These are phyloP conservation scores for Coenonympha glycerion DNA, from an alignment of 2,888 invertebrate genomes.

Conservation along the genomic window DNA sequence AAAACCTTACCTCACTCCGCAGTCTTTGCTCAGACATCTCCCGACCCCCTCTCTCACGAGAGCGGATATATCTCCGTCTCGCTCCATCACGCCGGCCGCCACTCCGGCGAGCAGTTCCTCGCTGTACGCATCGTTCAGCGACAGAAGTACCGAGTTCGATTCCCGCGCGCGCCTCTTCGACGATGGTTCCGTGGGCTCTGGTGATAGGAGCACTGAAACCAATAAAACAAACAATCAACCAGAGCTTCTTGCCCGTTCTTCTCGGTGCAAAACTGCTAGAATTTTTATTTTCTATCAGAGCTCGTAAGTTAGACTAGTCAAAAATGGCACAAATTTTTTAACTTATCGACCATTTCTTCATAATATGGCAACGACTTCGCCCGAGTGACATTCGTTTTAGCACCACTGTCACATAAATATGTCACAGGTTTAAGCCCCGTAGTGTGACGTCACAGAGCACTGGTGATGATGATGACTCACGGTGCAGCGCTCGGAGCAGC, in stretches of 20 bases:
- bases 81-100: conserved; percentile 22
- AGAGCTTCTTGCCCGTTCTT: neutral
- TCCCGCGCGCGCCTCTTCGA: conserved; percentile 25
- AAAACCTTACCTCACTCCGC: conserved; percentile 31
- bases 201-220: conserved; percentile 18
- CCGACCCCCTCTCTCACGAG: conserved; percentile 15
- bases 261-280: no score
- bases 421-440: no score
- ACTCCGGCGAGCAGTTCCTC: conserved; percentile 16
- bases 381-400: no score
- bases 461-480: conserved; percentile 30
- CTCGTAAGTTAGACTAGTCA: no score
- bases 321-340: no score
- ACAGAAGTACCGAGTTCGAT: conserved; percentile 21
- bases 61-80: conserved; percentile 1
- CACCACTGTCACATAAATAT: no score
- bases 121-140: conserved; percentile 19
- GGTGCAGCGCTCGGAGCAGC: conserved; percentile 35
- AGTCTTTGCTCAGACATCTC: conserved; percentile 24
- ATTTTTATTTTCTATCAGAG: no score
- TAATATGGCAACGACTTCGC: no score
- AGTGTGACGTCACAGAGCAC: no score
- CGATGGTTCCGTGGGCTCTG: conserved; percentile 24
- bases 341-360: no score
- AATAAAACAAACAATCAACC: neutral